phyloP scores from a whole-genome alignment of 1,140 invertebrate genomes.

The Leptinotarsa texana region DNA sequence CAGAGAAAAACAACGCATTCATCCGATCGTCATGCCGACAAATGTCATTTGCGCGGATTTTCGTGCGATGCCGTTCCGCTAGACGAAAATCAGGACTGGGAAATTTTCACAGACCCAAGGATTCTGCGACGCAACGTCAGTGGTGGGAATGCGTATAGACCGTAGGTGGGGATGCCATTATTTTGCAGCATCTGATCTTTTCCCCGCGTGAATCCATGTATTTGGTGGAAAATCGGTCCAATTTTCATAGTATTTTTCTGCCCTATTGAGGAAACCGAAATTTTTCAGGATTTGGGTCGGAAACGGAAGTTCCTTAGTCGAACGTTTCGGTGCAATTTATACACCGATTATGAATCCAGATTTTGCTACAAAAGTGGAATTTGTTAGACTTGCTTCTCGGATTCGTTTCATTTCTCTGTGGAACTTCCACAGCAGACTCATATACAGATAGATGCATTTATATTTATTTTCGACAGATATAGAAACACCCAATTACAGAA shows the following conservation, averaged over 20 bases:
- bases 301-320: neutral
- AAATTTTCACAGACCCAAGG: slow-evolving; percentile 25
- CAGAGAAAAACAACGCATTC: neutral
- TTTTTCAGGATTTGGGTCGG: neutral
- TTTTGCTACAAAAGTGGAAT: neutral
- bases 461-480: no score
- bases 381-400: neutral
- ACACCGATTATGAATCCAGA: no score
- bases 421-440: no score
- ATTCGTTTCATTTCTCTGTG: neutral
- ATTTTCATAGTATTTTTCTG: slow-evolving; percentile 33
- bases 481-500: no score
- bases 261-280: slow-evolving; percentile 19
- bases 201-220: slow-evolving; percentile 36
- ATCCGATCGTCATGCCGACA: neutral
- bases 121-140: slow-evolving; percentile 31
- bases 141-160: slow-evolving; percentile 35
- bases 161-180: slow-evolving; percentile 40
- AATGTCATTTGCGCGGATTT: slow-evolving; percentile 16
- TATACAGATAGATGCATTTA: no score
- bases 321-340: no score
- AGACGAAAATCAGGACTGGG: slow-evolving; percentile 32
- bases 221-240: slow-evolving; percentile 36
- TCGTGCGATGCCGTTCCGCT: slow-evolving; percentile 29
- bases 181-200: slow-evolving; percentile 43